Conservation (phyloP, 1,140 invertebrate genomes). For the Phocides pigmalion region DNA sequence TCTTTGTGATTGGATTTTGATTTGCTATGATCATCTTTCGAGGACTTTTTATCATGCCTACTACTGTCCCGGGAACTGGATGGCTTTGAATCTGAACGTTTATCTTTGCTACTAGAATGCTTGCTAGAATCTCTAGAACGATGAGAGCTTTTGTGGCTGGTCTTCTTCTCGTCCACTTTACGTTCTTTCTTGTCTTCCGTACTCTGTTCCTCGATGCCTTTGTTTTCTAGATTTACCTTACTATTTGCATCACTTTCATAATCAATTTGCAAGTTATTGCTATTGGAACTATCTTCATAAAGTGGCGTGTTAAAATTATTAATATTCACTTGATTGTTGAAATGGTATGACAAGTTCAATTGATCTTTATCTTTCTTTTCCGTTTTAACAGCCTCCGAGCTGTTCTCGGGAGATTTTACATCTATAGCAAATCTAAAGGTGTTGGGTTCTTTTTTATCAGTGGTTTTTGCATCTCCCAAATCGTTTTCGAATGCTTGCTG, state of each 20-base stretch:
- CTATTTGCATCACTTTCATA: conserved; percentile 77
- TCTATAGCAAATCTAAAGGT: conserved; percentile 72
- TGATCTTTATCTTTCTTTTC: conserved; percentile 64
- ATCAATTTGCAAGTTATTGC: conserved; percentile 73
- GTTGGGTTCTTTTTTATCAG: conserved; percentile 67
- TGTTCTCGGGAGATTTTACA: conserved; percentile 58
- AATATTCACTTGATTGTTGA: conserved; percentile 69
- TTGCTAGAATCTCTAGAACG: conserved; percentile 70
- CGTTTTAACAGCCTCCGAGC: conserved; percentile 47
- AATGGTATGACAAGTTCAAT: conserved; percentile 60
- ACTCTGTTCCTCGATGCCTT: conserved; percentile 57
- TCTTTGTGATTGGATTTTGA: conserved; percentile 75
- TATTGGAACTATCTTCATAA: conserved; percentile 76
- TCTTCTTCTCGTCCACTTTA: conserved; percentile 64
- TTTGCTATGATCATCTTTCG: conserved; percentile 69
- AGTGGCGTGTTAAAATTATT: conserved; percentile 68
- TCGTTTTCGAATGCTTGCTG: conserved; percentile 78
- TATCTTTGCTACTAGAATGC: conserved; percentile 77
- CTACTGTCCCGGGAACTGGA: conserved; percentile 72
- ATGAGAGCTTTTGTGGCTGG: conserved; percentile 72
- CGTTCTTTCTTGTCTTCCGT: conserved; percentile 66
- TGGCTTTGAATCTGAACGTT: conserved; percentile 73
- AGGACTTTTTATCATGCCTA: conserved; percentile 65
- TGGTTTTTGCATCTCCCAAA: conserved; percentile 54
- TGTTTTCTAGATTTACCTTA: conserved; percentile 66